Conservation (phyloP, 2,113 vertebrate genomes). For the Cyanistes caeruleus region DNA sequence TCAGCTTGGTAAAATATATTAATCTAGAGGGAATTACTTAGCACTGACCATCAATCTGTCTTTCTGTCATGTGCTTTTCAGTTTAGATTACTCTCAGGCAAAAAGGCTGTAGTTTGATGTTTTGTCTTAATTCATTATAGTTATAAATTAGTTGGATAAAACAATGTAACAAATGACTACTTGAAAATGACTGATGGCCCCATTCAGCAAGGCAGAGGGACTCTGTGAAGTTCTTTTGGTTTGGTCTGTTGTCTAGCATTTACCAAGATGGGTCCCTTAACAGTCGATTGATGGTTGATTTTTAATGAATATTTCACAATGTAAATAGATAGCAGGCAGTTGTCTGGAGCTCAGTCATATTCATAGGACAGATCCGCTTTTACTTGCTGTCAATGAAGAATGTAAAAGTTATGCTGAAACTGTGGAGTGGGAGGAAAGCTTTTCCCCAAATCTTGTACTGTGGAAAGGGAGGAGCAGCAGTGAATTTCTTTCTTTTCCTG, state of each 20-base stretch:
- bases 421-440: neutral
- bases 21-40: constrained; percentile 6
- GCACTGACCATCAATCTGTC: neutral
- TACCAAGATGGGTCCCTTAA: neutral
- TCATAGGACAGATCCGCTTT: neutral
- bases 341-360: neutral
- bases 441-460: neutral
- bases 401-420: neutral
- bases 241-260: neutral
- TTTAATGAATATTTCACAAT: constrained; percentile 17
- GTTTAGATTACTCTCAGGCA: constrained; percentile 20
- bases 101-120: neutral
- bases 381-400: neutral
- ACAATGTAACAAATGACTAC: neutral
- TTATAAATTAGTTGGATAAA: constrained; percentile 47
- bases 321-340: neutral
- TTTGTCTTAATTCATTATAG: constrained; percentile 48
- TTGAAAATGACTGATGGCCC: constrained; percentile 36
- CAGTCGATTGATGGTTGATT: neutral
- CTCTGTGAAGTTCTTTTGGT: neutral
- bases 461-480: neutral
- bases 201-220: neutral
- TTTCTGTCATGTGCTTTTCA: constrained; percentile 34
- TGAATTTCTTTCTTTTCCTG: neutral
- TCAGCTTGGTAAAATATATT: constrained; percentile 13